Conservation (phyloP, 2,113 vertebrate species). For the Hippocampus guttulatus region DNA sequence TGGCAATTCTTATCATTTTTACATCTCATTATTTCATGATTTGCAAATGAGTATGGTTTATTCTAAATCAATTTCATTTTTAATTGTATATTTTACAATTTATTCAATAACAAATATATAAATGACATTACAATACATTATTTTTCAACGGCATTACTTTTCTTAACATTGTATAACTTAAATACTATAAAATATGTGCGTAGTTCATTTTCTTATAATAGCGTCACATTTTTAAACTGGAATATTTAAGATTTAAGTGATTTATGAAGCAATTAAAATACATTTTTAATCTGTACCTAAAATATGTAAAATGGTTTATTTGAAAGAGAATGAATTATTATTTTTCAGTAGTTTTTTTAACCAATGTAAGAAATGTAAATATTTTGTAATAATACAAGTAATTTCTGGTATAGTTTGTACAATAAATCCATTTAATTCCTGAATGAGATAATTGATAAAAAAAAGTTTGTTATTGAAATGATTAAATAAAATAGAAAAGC, state of each 20-base stretch:
- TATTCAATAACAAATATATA: no score
- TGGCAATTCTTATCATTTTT: no score
- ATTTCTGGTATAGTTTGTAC: background rate
- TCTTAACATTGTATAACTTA: background rate
- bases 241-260: background rate
- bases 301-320: background rate
- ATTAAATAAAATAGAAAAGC: background rate
- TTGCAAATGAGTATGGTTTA: no score
- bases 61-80: no score
- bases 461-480: background rate
- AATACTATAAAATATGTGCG: background rate
- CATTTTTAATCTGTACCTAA: background rate
- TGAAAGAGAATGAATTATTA: no score
- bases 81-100: no score
- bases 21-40: no score
- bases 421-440: background rate
- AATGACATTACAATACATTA: no score
- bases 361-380: no score
- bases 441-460: background rate
- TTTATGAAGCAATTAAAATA: background rate
- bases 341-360: no score
- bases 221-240: background rate
- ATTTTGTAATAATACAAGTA: background rate
- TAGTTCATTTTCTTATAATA: background rate
- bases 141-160: background rate